phyloP scores from a whole-genome alignment of 2,113 vertebrate genomes.

The Thamnophis sirtalis region DNA sequence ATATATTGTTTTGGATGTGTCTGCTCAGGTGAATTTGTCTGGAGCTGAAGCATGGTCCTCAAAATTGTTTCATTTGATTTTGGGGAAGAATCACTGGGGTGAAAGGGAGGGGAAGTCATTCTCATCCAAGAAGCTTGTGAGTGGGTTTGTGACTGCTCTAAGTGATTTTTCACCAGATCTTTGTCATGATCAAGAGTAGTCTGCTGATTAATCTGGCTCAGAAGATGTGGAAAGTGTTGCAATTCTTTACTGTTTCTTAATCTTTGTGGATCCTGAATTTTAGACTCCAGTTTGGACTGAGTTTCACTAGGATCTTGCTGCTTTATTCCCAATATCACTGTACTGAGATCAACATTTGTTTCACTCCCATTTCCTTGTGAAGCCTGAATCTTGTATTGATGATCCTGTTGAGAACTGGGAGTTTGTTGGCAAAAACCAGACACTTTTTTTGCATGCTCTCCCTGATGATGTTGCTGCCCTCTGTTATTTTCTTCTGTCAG shows the following conservation, averaged over 20 bases:
- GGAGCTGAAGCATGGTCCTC: conserved; percentile 65
- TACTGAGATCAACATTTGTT: conserved; percentile 5
- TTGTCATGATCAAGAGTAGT: conserved; percentile 55
- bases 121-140: conserved; percentile 80
- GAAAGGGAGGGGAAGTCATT: conserved; percentile 70
- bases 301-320: conserved; percentile 48
- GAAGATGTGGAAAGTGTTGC: conserved; percentile 52
- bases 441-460: conserved; percentile 37
- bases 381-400: conserved; percentile 51
- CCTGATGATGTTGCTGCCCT: conserved; percentile 38
- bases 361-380: conserved; percentile 36
- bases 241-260: conserved; percentile 33
- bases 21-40: conserved; percentile 62
- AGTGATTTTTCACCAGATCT: conserved; percentile 58
- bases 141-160: conserved; percentile 52
- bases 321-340: conserved; percentile 4
- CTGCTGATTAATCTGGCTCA: conserved; percentile 54
- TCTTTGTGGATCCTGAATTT: conserved; percentile 36
- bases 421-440: conserved; percentile 36
- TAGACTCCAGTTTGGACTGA: conserved; percentile 41
- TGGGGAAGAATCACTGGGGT: conserved; percentile 52
- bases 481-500: conserved; percentile 64
- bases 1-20: conserved; percentile 69
- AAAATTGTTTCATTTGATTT: conserved; percentile 64
- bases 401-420: conserved; percentile 41